Conservation (phyloP, 2,888 invertebrate genomes). For the Drosophila falleni region DNA sequence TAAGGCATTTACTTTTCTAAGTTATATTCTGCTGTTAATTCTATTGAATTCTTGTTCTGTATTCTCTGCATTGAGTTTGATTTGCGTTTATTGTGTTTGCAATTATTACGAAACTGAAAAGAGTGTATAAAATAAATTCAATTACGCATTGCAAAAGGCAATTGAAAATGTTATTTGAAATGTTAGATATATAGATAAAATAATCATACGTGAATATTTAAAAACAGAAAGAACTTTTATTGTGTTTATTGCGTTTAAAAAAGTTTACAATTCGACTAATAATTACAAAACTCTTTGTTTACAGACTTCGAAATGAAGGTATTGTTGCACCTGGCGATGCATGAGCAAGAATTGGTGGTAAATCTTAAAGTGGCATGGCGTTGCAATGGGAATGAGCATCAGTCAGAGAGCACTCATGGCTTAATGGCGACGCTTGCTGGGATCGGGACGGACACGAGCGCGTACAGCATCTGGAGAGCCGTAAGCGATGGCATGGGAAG, state of each 20-base stretch:
- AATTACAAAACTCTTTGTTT: slow-evolving; percentile 55
- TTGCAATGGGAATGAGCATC: slow-evolving; percentile 48
- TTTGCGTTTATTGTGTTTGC: slow-evolving; percentile 18
- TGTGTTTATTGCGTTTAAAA: slow-evolving; percentile 55
- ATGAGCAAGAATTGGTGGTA: slow-evolving; percentile 46
- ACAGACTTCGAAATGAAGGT: slow-evolving; percentile 44
- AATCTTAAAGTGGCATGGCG: slow-evolving; percentile 46
- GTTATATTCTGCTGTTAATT: slow-evolving; percentile 36
- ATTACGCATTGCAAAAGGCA: slow-evolving; percentile 28
- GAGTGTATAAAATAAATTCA: slow-evolving; percentile 42
- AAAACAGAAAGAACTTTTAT: slow-evolving; percentile 64
- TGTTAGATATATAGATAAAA: background rate
- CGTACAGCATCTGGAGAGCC: slow-evolving; percentile 83
- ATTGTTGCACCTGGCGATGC: slow-evolving; percentile 42
- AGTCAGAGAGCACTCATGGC: slow-evolving; percentile 36
- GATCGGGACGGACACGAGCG: slow-evolving; percentile 75
- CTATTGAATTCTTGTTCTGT: slow-evolving; percentile 19
- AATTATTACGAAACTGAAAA: slow-evolving; percentile 13
- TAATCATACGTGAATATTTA: background rate
- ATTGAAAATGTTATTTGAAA: background rate
- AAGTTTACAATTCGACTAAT: slow-evolving; percentile 81
- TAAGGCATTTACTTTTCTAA: slow-evolving; percentile 44
- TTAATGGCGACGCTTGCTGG: slow-evolving; percentile 78
- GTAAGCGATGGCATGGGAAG: slow-evolving; percentile 85
- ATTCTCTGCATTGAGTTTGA: slow-evolving; percentile 20